phyloP scores from a whole-genome alignment of 2,888 invertebrate species.

The Pheosia tremula region DNA sequence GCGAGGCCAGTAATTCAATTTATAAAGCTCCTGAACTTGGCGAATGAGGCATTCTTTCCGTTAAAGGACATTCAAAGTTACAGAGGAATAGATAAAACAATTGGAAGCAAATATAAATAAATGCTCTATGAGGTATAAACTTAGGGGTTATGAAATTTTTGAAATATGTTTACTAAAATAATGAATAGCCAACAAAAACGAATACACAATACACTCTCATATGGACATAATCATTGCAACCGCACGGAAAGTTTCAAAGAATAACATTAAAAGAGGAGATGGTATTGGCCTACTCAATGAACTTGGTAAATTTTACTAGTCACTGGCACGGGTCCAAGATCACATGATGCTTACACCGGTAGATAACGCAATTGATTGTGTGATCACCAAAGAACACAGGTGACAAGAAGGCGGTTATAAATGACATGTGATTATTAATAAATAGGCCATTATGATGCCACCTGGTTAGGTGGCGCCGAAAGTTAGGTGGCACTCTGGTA shows the following conservation, averaged over 20 bases:
- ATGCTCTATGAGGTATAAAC: too few relatives aligned
- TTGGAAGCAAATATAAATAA: too few relatives aligned
- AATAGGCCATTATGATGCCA: conserved; percentile 24
- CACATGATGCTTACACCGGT: conserved; percentile 42
- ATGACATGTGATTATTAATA: conserved; percentile 26
- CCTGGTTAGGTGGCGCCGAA: conserved; percentile 15
- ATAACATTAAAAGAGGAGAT: conserved; percentile 52
- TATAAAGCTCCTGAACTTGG: background rate
- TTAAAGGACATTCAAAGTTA: too few relatives aligned
- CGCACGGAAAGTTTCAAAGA: conserved; percentile 43
- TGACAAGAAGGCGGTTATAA: conserved; percentile 26
- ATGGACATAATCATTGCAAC: background rate
- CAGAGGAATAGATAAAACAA: too few relatives aligned
- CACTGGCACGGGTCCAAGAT: conserved; percentile 60
- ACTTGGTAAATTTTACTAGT: conserved; percentile 61
- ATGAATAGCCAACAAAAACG: background rate
- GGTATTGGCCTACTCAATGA: conserved; percentile 60
- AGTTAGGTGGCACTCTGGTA: conserved; percentile 11
- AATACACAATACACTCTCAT: background rate
- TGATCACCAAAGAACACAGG: conserved; percentile 20
- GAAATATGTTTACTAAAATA: too few relatives aligned
- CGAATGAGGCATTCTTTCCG: too few relatives aligned
- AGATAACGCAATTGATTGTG: conserved; percentile 45
- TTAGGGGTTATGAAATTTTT: too few relatives aligned
- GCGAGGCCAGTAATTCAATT: background rate